Percentiles rank a stretch among this genome's conserved stretches.
Evolutionary conservation across 2,888 invertebrate genomes (phyloP).

Genomic region (Caprella mutica): DNA sequence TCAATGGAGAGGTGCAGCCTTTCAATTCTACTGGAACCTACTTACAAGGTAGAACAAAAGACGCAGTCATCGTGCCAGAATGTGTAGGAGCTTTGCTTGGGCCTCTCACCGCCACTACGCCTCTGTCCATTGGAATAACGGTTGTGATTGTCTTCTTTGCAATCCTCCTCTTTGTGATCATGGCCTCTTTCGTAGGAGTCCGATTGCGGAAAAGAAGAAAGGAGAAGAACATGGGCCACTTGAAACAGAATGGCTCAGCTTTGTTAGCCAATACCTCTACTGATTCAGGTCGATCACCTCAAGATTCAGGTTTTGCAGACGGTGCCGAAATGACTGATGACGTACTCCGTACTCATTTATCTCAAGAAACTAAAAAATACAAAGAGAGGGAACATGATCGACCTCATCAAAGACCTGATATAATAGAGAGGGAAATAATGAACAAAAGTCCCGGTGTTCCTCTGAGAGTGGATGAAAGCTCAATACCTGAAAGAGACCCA

Average conservation of each 20-base stretch:
- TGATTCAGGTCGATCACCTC: slow-evolving; percentile 30
- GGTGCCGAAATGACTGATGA: slow-evolving; percentile 38
- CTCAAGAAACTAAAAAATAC: slow-evolving; percentile 80
- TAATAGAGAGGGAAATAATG: slow-evolving; percentile 79
- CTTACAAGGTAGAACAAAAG: slow-evolving; percentile 41
- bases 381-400: slow-evolving; percentile 56
- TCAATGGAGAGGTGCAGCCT: slow-evolving; percentile 80
- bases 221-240: slow-evolving; percentile 57
- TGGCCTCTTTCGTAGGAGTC: slow-evolving; percentile 84
- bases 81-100: slow-evolving; percentile 65
- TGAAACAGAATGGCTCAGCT: slow-evolving; percentile 31
- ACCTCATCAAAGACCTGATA: slow-evolving; percentile 81
- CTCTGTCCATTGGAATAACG: slow-evolving; percentile 82
- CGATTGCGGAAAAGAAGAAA: slow-evolving; percentile 74
- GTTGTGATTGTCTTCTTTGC: slow-evolving; percentile 88
- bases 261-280: slow-evolving; percentile 39
- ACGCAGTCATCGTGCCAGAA: slow-evolving; percentile 56
- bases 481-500: slow-evolving; percentile 32
- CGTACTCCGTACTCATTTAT: slow-evolving; percentile 54
- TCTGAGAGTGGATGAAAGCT: slow-evolving; percentile 45
- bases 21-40: slow-evolving; percentile 66
- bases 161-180: slow-evolving; percentile 72
- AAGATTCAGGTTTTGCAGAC: slow-evolving; percentile 35
- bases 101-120: slow-evolving; percentile 66
- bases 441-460: slow-evolving; percentile 61